A percentile compares a stretch with the other conserved stretches of the same genome.
Evolutionary conservation across 2,113 vertebrate genomes (phyloP).

Genomic region (Macroglossus sobrinus): DNA sequence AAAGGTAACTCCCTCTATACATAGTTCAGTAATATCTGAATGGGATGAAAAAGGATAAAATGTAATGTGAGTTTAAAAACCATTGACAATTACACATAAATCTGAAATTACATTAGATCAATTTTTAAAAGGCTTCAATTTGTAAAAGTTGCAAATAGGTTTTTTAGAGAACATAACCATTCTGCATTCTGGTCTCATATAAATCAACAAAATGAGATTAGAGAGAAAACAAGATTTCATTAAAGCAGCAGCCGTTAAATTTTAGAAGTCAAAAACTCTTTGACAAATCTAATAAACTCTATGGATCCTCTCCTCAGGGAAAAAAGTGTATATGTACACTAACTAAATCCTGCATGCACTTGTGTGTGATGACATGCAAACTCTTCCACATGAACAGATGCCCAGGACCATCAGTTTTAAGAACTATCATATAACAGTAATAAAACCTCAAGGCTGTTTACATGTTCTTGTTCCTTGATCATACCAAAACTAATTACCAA

Average conservation of each 20-base stretch:
- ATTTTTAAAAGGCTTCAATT: background rate
- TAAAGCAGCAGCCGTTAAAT: background rate
- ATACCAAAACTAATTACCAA: slow-evolving; percentile 21
- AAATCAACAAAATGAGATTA: background rate
- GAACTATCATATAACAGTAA: background rate
- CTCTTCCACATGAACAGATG: background rate
- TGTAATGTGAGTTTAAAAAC: background rate
- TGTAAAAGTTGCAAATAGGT: background rate
- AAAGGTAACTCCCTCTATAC: background rate
- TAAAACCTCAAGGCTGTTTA: background rate
- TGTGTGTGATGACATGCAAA: background rate
- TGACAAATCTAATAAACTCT: background rate
- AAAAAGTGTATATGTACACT: background rate
- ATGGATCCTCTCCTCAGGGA: background rate
- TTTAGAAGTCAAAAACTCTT: background rate
- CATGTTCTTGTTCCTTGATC: background rate
- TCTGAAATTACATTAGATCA: background rate
- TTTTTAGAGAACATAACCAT: background rate
- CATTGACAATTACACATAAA: background rate
- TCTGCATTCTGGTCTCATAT: background rate
- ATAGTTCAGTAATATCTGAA: slow-evolving; percentile 16
- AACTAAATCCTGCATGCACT: background rate
- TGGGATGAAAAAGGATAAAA: background rate
- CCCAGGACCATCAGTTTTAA: background rate
- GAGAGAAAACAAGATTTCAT: background rate